Conservation (phyloP, 92 coral and sea anemone species). For the Paragorgia papillata region DNA sequence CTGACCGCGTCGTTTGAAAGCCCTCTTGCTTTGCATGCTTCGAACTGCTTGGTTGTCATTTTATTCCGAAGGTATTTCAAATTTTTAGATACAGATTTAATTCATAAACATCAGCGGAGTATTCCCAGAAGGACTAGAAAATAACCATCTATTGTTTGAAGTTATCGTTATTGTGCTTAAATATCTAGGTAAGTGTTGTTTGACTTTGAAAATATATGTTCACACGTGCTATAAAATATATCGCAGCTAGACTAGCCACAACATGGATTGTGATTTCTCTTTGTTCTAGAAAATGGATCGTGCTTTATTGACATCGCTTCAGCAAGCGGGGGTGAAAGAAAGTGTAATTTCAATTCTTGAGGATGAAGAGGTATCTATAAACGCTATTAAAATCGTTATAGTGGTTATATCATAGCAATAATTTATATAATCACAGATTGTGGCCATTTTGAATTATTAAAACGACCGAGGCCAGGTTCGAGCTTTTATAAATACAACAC, state of each 20-base stretch:
- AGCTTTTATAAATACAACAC: too few species aligned
- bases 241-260: not conserved
- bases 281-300: constrained; percentile 26
- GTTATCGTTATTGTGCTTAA: constrained; percentile 13
- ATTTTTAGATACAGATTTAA: not conserved
- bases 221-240: not conserved
- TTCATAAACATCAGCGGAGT: not conserved
- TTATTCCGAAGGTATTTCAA: not conserved
- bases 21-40: constrained; percentile 12
- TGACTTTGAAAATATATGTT: constrained; percentile 8
- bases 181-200: constrained; percentile 3
- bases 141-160: constrained; percentile 1
- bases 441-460: too few species aligned
- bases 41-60: constrained; percentile 14
- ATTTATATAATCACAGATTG: too few species aligned
- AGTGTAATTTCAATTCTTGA: constrained; percentile 45
- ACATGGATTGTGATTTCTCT: constrained; percentile 13
- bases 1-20: constrained; percentile 16
- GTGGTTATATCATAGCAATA: too few species aligned
- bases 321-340: constrained; percentile 48
- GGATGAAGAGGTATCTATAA: constrained; percentile 53
- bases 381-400: not conserved
- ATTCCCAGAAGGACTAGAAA: constrained; percentile 19
- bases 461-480: too few species aligned
- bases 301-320: constrained; percentile 15